Percentiles rank a stretch among this genome's conserved stretches.
phyloP scores from a whole-genome alignment of 2,797 vertebrate species.

The Parotocinclus haroldoi region DNA sequence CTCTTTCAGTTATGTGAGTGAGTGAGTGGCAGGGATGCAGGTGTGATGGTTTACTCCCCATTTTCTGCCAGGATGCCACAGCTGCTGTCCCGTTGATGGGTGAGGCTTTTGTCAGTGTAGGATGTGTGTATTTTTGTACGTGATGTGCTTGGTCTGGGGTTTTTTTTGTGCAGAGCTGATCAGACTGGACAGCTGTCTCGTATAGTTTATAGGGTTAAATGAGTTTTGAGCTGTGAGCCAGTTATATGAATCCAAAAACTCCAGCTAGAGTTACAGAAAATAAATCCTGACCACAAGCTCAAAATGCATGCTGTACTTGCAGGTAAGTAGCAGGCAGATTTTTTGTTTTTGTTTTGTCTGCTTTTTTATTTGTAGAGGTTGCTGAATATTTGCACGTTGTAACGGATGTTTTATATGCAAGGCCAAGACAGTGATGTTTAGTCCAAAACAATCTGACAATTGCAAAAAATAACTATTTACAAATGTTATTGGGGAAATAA shows the following conservation, averaged over 20 bases:
- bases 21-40: constrained; percentile 17
- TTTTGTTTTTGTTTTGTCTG: too few relatives aligned
- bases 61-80: constrained; percentile 30
- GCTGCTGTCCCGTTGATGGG: constrained; percentile 2
- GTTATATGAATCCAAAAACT: neutral
- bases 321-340: too few relatives aligned
- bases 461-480: too few relatives aligned
- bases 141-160: constrained; percentile 10
- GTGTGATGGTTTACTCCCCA: constrained; percentile 24
- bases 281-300: too few relatives aligned
- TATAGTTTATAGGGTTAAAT: constrained; percentile 32
- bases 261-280: too few relatives aligned
- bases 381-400: too few relatives aligned
- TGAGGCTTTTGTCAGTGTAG: constrained; percentile 7
- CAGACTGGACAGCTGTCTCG: constrained; percentile 19
- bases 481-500: too few relatives aligned
- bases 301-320: too few relatives aligned
- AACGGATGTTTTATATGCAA: too few relatives aligned
- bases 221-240: constrained; percentile 23
- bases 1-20: neutral
- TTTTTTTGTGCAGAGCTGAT: constrained; percentile 10
- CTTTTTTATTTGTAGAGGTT: too few relatives aligned
- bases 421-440: too few relatives aligned
- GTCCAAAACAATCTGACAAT: too few relatives aligned
- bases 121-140: constrained; percentile 23